A percentile compares a stretch with the other conserved stretches of the same genome.
These are phyloP conservation scores for Leptopilina syphax DNA, from an alignment of 2,888 invertebrate species.

Conservation along the genomic window DNA sequence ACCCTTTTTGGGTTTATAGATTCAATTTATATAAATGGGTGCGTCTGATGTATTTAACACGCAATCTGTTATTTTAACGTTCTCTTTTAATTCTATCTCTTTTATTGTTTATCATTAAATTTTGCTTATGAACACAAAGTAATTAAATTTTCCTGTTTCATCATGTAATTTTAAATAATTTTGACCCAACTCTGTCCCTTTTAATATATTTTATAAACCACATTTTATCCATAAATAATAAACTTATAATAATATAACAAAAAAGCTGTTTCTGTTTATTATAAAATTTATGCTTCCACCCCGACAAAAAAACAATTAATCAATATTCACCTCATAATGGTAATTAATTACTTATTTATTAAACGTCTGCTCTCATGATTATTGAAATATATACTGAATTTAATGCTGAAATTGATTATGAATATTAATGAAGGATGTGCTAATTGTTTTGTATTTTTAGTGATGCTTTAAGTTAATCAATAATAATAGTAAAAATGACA, in stretches of 20 bases:
- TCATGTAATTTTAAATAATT: background rate
- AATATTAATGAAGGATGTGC: too few relatives aligned
- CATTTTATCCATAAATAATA: too few relatives aligned
- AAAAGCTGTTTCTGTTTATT: background rate
- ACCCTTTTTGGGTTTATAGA: constrained; percentile 5
- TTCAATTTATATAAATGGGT: background rate
- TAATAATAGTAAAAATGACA: too few relatives aligned
- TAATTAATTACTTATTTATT: background rate
- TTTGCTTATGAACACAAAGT: background rate
- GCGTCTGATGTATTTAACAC: constrained; percentile 5
- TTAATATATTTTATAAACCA: too few relatives aligned
- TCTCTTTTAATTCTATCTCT: background rate
- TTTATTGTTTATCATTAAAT: background rate
- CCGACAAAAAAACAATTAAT: background rate
- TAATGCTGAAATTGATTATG: too few relatives aligned
- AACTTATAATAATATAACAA: background rate
- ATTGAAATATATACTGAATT: background rate
- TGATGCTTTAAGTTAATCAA: too few relatives aligned
- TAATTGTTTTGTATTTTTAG: too few relatives aligned
- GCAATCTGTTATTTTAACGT: background rate
- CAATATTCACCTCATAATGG: background rate
- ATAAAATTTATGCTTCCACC: background rate
- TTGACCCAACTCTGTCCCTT: too few relatives aligned
- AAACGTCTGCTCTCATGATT: background rate
- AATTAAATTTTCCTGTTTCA: background rate